Evolutionary conservation across 1,140 invertebrate species (phyloP), one percentile per base, ranked within the genome.

Genomic region (Drosophila virilis): DNA sequence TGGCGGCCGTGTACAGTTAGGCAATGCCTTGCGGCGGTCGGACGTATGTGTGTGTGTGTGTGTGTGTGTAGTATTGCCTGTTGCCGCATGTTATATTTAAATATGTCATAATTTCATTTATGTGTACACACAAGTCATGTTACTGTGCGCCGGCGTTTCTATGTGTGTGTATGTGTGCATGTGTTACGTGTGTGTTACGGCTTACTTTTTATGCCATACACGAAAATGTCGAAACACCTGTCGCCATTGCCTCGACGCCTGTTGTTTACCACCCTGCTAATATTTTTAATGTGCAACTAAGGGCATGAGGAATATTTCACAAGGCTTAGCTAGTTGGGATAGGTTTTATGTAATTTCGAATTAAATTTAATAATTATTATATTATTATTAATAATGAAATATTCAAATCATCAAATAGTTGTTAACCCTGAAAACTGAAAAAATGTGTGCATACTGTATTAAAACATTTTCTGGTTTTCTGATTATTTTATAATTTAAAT

Each of bases 81-180:
- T 85, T 80, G 81, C 70, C 68, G 43, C 50, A 62, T 74, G 70
- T 84, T 65, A 66, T 74, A 85, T 85, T 85, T 86, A 85, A 85
- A 85, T 84, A 84, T 85, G 82, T 85, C 82, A 85, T 85, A 85
- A 85, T 85, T 85, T 80, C 74, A 85, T 85, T 85, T 85, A 74
- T 84, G 60, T 84, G 75, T 73, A 58, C 52, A 55, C 59, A 67
- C 59, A 82, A 69, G 61, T 71, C 62, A 66, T 67, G 64, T 80
- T 43, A 48, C 57, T 54, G 45, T 68, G 42, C 43, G 54, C 8
- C 40, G 9, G 55, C 17, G 12, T 12, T 40, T 28, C 22, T 48
- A 22, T 33, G 13, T n/a, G n/a, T n/a, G 33, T 59, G 46, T 64
- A 28, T 40, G 52, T 60, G 35, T 60, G 55, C 46, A 37, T 33